Base-by-base conservation (phyloP, 2,888 invertebrate species). In the Chalcosyrphus nemorum region DNA sequence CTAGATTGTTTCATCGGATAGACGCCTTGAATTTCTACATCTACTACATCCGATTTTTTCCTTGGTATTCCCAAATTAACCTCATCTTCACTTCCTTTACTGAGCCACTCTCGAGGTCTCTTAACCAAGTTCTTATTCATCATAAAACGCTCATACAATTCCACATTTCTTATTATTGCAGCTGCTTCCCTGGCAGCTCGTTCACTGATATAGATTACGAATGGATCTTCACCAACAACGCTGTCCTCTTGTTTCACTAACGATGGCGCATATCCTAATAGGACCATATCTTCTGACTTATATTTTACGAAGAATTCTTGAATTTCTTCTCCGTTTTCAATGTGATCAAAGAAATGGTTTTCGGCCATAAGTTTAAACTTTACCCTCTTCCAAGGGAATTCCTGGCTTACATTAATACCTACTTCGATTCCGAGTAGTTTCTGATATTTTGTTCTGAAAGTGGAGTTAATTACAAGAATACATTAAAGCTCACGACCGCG, bases 371-470 rank as follows among this genome's bases (percentile, higher is more conserved):
- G 91, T 32, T 93, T 93, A 89, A 94, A 95, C 17, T 91, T 92
- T 0, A 96, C 91, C 78, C 92, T 92, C 81, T 94, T 94, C 96
- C 96, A 96, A 0, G 96, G 96, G 87, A 93, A 94, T 89, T 96
- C 96, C 15, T 94, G 93, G 0, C 94, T 95, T 0, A 96, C 93
- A 88, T 96, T 93, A 38, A 93, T 92, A 0, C 95, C 96, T 45
- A 95, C 93, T 1, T 94, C 92, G 86, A 95, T 92, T 80, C 94
- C 94, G 9, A 95, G 89, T 0, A 78, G 50, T 71, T 88, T 89
- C 80, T 92, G 91, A 1, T 74, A 82, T 9, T 86, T 81, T 4
- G 86, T 81, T 29, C 89, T 89, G 27, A 9, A 78, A 82, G 19
- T 27, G 41, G 9, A 11, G 2, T 1, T 35, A 7, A 7, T n/a